phyloP scores from a whole-genome alignment of 2,888 invertebrate species.

The Microchrysa polita region DNA sequence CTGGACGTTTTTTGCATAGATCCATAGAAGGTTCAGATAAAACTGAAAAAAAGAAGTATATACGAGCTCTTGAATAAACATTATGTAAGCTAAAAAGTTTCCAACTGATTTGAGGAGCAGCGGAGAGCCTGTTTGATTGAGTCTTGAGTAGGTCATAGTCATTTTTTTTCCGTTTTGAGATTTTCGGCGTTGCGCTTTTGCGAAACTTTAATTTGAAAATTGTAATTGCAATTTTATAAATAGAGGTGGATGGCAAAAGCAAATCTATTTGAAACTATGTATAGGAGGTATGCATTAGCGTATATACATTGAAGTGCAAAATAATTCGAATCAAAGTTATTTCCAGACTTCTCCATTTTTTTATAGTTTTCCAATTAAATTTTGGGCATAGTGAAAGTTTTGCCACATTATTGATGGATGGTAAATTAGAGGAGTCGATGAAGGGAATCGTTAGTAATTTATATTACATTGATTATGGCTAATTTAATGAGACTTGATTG shows the following conservation, averaged over 20 bases:
- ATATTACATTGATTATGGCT: too few species aligned
- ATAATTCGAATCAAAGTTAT: neutral
- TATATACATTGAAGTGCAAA: slow-evolving; percentile 29
- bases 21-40: neutral
- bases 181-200: neutral
- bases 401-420: slow-evolving; percentile 15
- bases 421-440: neutral
- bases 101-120: neutral
- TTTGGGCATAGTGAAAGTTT: slow-evolving; percentile 16
- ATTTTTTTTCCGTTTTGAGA: neutral
- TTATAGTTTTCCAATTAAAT: slow-evolving; percentile 28
- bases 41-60: neutral
- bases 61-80: neutral
- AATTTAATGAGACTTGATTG: too few species aligned
- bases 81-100: too few species aligned
- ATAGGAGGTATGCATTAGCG: slow-evolving; percentile 6
- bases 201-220: neutral
- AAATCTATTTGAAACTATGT: too few species aligned
- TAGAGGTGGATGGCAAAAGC: neutral
- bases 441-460: neutral
- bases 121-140: slow-evolving; percentile 3
- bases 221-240: slow-evolving; percentile 21
- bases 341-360: neutral
- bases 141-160: neutral
- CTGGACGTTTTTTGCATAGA: neutral